Evolutionary conservation across 2,797 vertebrate genomes (phyloP).

Genomic region (Microctenopoma lineatum): DNA sequence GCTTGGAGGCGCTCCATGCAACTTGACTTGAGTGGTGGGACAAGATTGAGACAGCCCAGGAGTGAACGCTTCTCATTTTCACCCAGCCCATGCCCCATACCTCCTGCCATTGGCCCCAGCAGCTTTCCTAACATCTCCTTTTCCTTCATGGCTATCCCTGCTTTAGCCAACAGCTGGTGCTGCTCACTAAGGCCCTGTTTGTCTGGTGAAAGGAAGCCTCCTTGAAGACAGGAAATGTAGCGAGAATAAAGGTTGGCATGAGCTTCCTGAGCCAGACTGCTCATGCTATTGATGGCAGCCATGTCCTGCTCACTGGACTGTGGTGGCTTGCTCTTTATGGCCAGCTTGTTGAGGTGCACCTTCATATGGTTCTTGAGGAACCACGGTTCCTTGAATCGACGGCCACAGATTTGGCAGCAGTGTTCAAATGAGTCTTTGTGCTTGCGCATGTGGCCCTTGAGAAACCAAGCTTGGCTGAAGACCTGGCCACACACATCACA

Average conservation of each 20-base stretch:
- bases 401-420: conserved; percentile 98
- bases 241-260: conserved; percentile 96
- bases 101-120: conserved; percentile 89
- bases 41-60: conserved; percentile 95
- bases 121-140: conserved; percentile 97
- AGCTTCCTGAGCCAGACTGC: conserved; percentile 93
- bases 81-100: conserved; percentile 88
- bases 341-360: conserved; percentile 97
- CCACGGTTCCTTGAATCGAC: conserved; percentile 99
- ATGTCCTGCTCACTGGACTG: conserved; percentile 88
- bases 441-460: conserved; percentile 99
- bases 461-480: conserved; percentile 99
- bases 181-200: conserved; percentile 92
- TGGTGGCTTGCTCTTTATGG: conserved; percentile 95
- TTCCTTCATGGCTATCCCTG: conserved; percentile 93
- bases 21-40: conserved; percentile 97
- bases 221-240: conserved; percentile 97
- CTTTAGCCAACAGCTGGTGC: conserved; percentile 92
- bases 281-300: conserved; percentile 88
- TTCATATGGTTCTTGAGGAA: conserved; percentile 99
- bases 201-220: conserved; percentile 93
- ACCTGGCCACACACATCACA: conserved; percentile 97
- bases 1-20: conserved; percentile 98
- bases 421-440: conserved; percentile 99
- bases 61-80: conserved; percentile 97